Evolutionary conservation across 2,113 vertebrate species (phyloP).

Genomic region (Procavia capensis): DNA sequence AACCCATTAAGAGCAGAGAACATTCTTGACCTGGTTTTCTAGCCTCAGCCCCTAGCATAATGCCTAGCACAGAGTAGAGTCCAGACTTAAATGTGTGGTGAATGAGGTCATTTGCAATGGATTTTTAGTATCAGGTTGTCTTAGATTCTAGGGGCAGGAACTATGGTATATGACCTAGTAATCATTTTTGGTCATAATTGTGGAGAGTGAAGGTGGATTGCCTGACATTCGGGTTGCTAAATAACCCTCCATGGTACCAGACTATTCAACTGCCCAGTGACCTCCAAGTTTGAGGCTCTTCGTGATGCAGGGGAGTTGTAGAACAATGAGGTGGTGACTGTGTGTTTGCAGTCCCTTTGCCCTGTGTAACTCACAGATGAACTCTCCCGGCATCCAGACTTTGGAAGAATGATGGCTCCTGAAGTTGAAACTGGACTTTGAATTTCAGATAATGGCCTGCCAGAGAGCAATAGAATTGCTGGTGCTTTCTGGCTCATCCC

Average conservation of each 20-base stretch:
- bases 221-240: neutral
- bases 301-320: neutral
- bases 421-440: neutral
- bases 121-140: neutral
- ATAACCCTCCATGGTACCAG: neutral
- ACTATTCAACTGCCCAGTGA: neutral
- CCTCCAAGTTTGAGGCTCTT: neutral
- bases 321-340: neutral
- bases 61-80: neutral
- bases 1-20: neutral
- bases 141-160: neutral
- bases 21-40: neutral
- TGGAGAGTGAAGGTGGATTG: neutral
- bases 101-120: neutral
- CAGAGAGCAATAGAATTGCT: neutral
- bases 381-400: neutral
- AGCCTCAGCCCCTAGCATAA: neutral
- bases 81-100: neutral
- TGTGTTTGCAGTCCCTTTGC: neutral
- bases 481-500: neutral
- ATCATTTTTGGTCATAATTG: neutral
- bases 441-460: neutral
- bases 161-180: neutral
- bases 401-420: neutral
- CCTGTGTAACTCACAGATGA: neutral